These are phyloP conservation scores for Polyploca ridens DNA, from an alignment of 2,888 invertebrate genomes.

Conservation along the genomic window DNA sequence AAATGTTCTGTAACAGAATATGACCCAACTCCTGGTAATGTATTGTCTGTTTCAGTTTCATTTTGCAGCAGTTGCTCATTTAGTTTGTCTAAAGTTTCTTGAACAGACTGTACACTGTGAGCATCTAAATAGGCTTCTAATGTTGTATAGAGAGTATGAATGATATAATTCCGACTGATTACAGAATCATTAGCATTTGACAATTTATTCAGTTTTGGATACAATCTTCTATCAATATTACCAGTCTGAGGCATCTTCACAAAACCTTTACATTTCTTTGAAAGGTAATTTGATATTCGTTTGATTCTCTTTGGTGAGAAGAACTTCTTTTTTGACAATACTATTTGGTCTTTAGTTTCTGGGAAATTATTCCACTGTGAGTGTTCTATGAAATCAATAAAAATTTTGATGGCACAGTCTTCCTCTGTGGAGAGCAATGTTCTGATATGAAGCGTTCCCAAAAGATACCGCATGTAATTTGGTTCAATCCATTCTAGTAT, in stretches of 20 bases:
- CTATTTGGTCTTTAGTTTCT: constrained; percentile 34
- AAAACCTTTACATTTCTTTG: constrained; percentile 41
- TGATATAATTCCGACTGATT: constrained; percentile 46
- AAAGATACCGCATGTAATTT: constrained; percentile 60
- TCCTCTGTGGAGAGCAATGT: constrained; percentile 50
- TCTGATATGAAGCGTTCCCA: constrained; percentile 56
- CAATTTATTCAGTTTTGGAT: constrained; percentile 44
- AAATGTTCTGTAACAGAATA: constrained; percentile 61
- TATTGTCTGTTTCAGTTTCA: constrained; percentile 23
- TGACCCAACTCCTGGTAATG: constrained; percentile 35
- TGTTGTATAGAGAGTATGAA: constrained; percentile 59
- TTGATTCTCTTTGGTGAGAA: constrained; percentile 43
- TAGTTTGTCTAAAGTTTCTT: constrained; percentile 57
- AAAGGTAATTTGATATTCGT: constrained; percentile 45
- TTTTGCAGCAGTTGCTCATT: constrained; percentile 49
- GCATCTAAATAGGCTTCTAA: constrained; percentile 68
- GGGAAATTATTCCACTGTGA: constrained; percentile 51
- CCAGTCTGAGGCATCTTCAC: constrained; percentile 13
- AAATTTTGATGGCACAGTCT: constrained; percentile 52
- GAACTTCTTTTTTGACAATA: constrained; percentile 37
- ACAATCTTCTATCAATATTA: constrained; percentile 27
- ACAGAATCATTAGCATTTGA: constrained; percentile 16
- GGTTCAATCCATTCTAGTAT: constrained; percentile 69
- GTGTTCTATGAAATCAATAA: constrained; percentile 55
- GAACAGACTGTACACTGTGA: constrained; percentile 59